Percentiles rank a stretch among this genome's conserved stretches.
phyloP scores from a whole-genome alignment of 2,888 invertebrate genomes.

The Nasonovia ribisnigri region DNA sequence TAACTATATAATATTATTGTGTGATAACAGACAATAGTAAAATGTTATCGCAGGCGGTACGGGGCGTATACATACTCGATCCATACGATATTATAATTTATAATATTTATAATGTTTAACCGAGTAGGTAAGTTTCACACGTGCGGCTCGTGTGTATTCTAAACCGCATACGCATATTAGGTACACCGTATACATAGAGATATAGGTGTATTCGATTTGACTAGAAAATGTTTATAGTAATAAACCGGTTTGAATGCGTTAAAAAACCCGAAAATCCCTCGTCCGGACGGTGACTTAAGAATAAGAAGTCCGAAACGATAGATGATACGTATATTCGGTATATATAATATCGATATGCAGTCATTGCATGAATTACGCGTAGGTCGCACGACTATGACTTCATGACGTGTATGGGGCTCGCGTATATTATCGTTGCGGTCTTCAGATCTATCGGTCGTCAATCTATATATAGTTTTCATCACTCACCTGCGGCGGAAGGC shows the following conservation, averaged over 20 bases:
- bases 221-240: constrained; percentile 3
- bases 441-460: not conserved
- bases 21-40: not conserved
- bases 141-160: not conserved
- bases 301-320: not conserved
- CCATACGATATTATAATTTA: not conserved
- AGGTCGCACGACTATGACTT: not conserved
- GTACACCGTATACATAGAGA: not conserved
- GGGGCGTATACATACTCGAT: not conserved
- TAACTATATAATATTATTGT: not conserved
- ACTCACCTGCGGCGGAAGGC: not conserved
- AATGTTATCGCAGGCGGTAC: not conserved
- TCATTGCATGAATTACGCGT: not conserved
- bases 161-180: not conserved
- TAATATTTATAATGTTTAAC: not conserved
- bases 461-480: not conserved
- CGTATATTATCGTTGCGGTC: not conserved
- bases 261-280: constrained; percentile 10
- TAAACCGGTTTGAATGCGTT: constrained; percentile 15
- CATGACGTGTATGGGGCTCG: not conserved
- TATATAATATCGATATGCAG: not conserved
- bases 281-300: not conserved
- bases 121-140: not conserved
- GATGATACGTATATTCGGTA: not conserved
- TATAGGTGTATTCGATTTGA: constrained; percentile 7